phyloP scores from a whole-genome alignment of 2,797 vertebrate genomes.

The Leptatherina wallacei region DNA sequence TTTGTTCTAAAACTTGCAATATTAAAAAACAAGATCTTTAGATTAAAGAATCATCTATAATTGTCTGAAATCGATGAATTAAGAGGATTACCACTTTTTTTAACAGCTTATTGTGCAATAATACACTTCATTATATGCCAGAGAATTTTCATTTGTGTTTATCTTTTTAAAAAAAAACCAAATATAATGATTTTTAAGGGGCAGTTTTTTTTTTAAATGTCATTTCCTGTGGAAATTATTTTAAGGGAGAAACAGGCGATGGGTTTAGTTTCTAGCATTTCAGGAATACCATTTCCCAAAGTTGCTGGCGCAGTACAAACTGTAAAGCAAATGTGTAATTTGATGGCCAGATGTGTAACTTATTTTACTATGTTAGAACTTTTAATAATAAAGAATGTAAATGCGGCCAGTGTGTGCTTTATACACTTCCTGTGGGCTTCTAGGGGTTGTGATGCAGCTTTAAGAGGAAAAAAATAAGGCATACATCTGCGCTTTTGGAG shows the following conservation, averaged over 20 bases:
- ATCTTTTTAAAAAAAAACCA: conserved; percentile 58
- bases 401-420: conserved; percentile 38
- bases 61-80: conserved; percentile 57
- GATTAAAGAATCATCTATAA: conserved; percentile 63
- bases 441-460: conserved; percentile 1
- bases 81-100: conserved; percentile 65
- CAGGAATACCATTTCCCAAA: conserved; percentile 66
- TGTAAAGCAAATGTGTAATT: conserved; percentile 71
- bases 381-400: conserved; percentile 87
- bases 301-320: conserved; percentile 62
- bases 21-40: conserved; percentile 39
- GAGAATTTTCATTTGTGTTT: conserved; percentile 69
- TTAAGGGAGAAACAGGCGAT: conserved; percentile 39
- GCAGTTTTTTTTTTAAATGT: conserved; percentile 76
- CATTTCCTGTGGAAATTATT: conserved; percentile 98
- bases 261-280: conserved; percentile 68
- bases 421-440: not conserved
- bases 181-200: conserved; percentile 74
- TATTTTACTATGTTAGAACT: conserved; percentile 87
- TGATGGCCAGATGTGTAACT: conserved; percentile 82
- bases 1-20: conserved; percentile 36
- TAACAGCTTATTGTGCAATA: conserved; percentile 87
- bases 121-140: conserved; percentile 77
- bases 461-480: conserved; percentile 33
- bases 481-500: conserved; percentile 49